Percentiles rank a stretch among this genome's conserved stretches.
phyloP scores from a whole-genome alignment of 2,797 vertebrate genomes.

The Fistularia tabacaria region DNA sequence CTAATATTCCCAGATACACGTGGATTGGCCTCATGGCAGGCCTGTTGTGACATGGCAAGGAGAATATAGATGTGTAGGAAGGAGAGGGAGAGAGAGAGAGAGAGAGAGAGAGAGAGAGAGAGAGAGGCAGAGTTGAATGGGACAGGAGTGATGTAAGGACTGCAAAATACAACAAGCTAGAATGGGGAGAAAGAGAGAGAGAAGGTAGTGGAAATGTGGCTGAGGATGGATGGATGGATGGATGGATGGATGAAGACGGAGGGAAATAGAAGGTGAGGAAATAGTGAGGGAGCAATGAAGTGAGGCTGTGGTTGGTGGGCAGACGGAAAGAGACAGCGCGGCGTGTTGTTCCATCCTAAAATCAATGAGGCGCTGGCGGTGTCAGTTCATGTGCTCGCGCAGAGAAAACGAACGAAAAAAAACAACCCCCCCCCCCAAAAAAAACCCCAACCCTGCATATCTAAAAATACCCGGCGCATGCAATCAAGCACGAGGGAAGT shows the following conservation, averaged over 20 bases:
- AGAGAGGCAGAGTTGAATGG: not conserved
- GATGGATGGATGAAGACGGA: conserved; percentile 13
- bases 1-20: conserved; percentile 15
- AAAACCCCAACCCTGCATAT: not conserved
- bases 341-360: conserved; percentile 21
- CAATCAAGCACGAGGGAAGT: conserved; percentile 8
- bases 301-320: conserved; percentile 15
- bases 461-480: conserved; percentile 55
- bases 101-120: conserved; percentile 26
- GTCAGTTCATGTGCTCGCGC: conserved; percentile 38
- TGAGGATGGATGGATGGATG: conserved; percentile 1
- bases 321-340: conserved; percentile 8
- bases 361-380: conserved; percentile 56
- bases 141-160: conserved; percentile 23
- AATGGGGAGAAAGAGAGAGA: conserved; percentile 19
- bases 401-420: conserved; percentile 27
- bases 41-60: conserved; percentile 46
- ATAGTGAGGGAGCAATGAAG: conserved; percentile 15
- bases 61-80: conserved; percentile 40
- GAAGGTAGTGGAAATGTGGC: conserved; percentile 14
- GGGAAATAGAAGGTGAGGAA: conserved; percentile 31
- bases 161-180: conserved; percentile 37
- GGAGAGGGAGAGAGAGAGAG: conserved; percentile 7
- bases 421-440: too few species aligned
- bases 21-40: conserved; percentile 33